phyloP scores from a whole-genome alignment of 2,113 vertebrate species.

The Hemicordylus capensis region DNA sequence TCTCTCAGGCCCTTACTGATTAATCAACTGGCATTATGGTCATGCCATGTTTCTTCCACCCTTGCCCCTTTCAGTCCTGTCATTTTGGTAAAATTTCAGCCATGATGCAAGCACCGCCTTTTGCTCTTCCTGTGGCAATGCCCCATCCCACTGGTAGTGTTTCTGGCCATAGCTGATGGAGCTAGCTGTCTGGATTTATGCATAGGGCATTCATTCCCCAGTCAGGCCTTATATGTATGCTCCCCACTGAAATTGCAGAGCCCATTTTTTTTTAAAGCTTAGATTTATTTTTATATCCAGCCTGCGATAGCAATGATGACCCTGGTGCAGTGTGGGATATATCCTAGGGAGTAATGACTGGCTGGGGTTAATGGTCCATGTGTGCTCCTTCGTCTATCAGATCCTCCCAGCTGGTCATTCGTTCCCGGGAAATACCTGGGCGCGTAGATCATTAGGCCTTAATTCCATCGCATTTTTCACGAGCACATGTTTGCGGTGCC shows the following conservation, averaged over 20 bases:
- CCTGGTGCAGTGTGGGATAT: constrained; percentile 14
- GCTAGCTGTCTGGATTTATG: constrained; percentile 6
- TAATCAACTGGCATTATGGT: too few species aligned
- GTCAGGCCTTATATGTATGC: not conserved
- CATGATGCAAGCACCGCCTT: not conserved
- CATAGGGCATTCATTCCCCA: not conserved
- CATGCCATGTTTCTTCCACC: not conserved
- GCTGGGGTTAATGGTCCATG: constrained; percentile 40
- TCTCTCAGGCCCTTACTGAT: too few species aligned
- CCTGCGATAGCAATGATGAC: constrained; percentile 15
- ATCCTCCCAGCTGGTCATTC: constrained; percentile 40
- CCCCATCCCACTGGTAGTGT: not conserved
- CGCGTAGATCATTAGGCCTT: constrained; percentile 30
- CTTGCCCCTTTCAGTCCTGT: not conserved
- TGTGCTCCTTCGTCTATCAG: constrained; percentile 23
- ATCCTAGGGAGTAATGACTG: constrained; percentile 34
- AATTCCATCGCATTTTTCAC: constrained; percentile 41
- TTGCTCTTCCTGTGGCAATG: too few species aligned
- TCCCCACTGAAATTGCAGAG: constrained; percentile 2
- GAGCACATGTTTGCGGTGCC: not conserved
- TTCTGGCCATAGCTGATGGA: not conserved
- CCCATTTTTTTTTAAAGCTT: not conserved
- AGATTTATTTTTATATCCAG: constrained; percentile 37
- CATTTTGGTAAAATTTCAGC: not conserved
- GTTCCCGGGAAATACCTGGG: constrained; percentile 40